A percentile compares a stretch with the other conserved stretches of the same genome.
phyloP scores from a whole-genome alignment of 2,888 invertebrate species.

The Coleophora flavipennella region DNA sequence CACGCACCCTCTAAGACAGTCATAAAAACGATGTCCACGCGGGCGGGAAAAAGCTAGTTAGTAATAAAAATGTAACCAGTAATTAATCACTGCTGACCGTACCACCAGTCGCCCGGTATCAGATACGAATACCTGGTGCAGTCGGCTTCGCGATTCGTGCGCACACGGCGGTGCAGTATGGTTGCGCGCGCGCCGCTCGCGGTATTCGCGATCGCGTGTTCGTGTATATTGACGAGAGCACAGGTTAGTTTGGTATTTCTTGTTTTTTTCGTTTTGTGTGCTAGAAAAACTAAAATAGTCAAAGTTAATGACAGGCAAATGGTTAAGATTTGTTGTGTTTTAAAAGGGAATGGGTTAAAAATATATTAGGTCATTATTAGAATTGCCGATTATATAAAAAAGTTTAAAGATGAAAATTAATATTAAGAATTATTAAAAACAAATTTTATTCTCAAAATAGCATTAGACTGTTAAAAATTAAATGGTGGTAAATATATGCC shows the following conservation, averaged over 20 bases:
- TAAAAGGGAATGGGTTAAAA: neutral
- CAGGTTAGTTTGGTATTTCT: slow-evolving; percentile 27
- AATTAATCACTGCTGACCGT: neutral
- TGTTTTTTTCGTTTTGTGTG: slow-evolving; percentile 4
- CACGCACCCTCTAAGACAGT: too few relatives aligned
- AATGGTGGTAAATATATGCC: too few relatives aligned
- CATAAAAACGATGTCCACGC: too few relatives aligned
- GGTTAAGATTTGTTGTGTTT: neutral
- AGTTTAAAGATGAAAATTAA: too few relatives aligned
- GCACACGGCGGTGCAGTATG: slow-evolving; percentile 34
- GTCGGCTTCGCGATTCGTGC: slow-evolving; percentile 3
- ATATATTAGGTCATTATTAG: too few relatives aligned
- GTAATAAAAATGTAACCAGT: too few relatives aligned
- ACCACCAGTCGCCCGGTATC: neutral
- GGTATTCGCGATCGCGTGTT: slow-evolving; percentile 25
- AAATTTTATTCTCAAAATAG: too few relatives aligned
- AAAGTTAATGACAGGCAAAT: neutral
- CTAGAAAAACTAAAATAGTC: slow-evolving; percentile 1
- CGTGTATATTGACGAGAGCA: slow-evolving; percentile 17
- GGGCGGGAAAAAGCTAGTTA: too few relatives aligned
- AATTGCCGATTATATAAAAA: too few relatives aligned
- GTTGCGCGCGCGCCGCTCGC: slow-evolving; percentile 28
- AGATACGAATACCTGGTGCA: neutral
- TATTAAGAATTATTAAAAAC: too few relatives aligned
- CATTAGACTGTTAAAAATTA: too few relatives aligned